Evolutionary conservation across 2,113 vertebrate species (phyloP), one percentile per base, ranked within the genome.

Genomic region (Anolis sagrei): DNA sequence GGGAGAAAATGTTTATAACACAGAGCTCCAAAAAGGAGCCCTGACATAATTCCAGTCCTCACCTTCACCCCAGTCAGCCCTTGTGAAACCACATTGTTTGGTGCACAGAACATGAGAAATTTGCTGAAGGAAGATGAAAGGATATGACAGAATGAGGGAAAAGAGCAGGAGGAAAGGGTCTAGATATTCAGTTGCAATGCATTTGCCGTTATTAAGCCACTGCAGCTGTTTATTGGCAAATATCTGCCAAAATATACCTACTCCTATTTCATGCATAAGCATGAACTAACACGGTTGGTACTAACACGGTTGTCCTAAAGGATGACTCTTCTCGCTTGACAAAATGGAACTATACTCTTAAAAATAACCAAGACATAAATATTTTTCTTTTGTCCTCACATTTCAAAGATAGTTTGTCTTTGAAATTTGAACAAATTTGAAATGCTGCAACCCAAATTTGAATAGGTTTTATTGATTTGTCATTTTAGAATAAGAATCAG

Each of bases 21-120:
- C 9, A 13, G 25, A 54, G 34, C 34, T 86, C 36, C 80, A 39
- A 4, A 44, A 29, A 80, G n/a, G 1, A 2, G 5, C 21, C 73
- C 48, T 49, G 6, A 90, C 7, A 89, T 83, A 87, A 77, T 7
- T 70, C 19, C 18, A 21, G 48, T 4, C 18, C 9, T 79, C 61
- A 36, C 54, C 16, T 7, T 18, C 39, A 27, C 23, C 5, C 10
- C 19, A 11, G 39, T 79, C 10, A 7, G 23, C 58, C 34, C 54
- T 21, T 87, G 29, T 39, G 32, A 89, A 91, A 64, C 70, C 81
- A 88, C 48, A 74, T 29, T 49, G 19, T 54, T 89, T 83, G 74
- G 34, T 51, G 23, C 34, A 80, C 87, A 73, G 39, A 64, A 73
- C 79, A 75, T 21, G 44, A 54, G 27, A 66, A 73, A 32, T 49